Conservation (phyloP, 2,113 vertebrate genomes). For the Neoarius graeffei region DNA sequence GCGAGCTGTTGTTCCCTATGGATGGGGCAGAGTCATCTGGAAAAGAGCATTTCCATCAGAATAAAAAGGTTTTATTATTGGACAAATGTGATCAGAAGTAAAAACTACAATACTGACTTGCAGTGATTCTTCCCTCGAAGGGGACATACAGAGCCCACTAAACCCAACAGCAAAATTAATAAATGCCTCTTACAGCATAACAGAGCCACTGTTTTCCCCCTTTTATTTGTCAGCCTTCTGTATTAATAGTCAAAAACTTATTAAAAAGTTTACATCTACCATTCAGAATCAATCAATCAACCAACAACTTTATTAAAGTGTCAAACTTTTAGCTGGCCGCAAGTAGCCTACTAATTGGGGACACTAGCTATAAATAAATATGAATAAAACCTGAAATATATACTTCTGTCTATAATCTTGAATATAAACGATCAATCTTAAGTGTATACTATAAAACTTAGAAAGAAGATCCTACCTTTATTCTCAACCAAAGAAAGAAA, state of each 20-base stretch:
- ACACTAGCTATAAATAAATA: too few relatives aligned
- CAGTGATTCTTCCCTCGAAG: not conserved
- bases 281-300: too few relatives aligned
- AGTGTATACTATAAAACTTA: too few relatives aligned
- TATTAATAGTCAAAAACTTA: not conserved
- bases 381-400: too few relatives aligned
- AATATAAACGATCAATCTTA: too few relatives aligned
- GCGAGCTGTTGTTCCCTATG: not conserved
- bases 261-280: too few relatives aligned
- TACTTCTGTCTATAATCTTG: too few relatives aligned
- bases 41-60: not conserved
- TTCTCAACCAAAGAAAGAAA: too few relatives aligned
- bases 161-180: not conserved
- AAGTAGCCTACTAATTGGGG: too few relatives aligned
- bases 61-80: not conserved
- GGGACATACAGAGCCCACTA: not conserved
- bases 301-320: too few relatives aligned
- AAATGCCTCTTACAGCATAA: not conserved
- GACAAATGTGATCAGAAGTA: not conserved
- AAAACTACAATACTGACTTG: not conserved
- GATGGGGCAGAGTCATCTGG: not conserved
- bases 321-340: too few relatives aligned
- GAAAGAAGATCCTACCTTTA: too few relatives aligned
- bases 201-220: not conserved
- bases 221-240: not conserved